Percentiles rank a stretch among this genome's conserved stretches.
phyloP scores from a whole-genome alignment of 2,888 invertebrate genomes.

The Thyatira batis region DNA sequence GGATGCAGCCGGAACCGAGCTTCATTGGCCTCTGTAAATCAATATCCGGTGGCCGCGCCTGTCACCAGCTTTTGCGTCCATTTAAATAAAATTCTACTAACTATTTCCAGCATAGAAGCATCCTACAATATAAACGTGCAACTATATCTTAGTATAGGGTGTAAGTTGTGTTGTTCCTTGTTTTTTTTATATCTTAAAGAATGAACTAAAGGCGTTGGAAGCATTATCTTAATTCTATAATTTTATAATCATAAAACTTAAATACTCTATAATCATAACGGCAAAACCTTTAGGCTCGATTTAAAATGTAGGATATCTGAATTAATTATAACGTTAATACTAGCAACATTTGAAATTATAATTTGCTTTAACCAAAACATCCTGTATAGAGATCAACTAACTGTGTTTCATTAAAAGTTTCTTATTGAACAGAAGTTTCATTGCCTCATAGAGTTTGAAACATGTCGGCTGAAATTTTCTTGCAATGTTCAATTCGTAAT shows the following conservation, averaged over 20 bases:
- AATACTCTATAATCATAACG: too few species aligned
- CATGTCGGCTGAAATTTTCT: slow-evolving; percentile 63
- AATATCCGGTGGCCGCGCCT: slow-evolving; percentile 73
- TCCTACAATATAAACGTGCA: slow-evolving; percentile 2
- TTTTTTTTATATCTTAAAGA: too few species aligned
- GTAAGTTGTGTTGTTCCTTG: too few species aligned
- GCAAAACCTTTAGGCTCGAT: too few species aligned
- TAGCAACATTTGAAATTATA: slow-evolving; percentile 13
- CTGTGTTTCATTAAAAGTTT: slow-evolving; percentile 78
- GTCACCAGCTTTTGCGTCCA: slow-evolving; percentile 41
- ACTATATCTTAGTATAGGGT: too few species aligned
- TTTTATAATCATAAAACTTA: too few species aligned
- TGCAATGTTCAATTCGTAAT: slow-evolving; percentile 54
- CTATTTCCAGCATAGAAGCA: slow-evolving; percentile 40
- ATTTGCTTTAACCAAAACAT: slow-evolving; percentile 35
- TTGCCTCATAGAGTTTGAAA: slow-evolving; percentile 62
- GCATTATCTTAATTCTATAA: too few species aligned
- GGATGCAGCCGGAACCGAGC: slow-evolving; percentile 56
- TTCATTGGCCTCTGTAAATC: slow-evolving; percentile 70
- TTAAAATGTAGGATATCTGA: neutral
- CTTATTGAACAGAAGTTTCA: slow-evolving; percentile 62
- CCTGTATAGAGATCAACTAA: slow-evolving; percentile 49
- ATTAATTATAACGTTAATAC: neutral
- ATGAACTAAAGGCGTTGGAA: too few species aligned
- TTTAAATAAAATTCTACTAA: slow-evolving; percentile 43